A percentile compares a stretch with the other conserved stretches of the same genome.
Evolutionary conservation across 2,113 vertebrate genomes (phyloP).

Genomic region (Pandion haliaetus): DNA sequence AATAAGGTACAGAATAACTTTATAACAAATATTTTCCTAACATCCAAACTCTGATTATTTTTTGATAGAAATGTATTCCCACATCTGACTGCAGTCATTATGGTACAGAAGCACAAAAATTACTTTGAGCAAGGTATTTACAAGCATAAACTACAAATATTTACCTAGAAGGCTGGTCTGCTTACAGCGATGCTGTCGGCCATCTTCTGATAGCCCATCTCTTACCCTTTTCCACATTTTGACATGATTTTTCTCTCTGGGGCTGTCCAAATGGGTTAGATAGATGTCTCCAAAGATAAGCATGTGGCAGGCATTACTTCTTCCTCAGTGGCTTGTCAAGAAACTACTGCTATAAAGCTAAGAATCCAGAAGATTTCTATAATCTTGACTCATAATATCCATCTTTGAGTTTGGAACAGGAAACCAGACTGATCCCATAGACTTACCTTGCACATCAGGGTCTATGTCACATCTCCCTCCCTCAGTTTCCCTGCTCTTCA

Average conservation of each 20-base stretch:
- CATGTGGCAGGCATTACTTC: conserved; percentile 49
- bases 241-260: conserved; percentile 45
- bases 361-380: not conserved
- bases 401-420: not conserved
- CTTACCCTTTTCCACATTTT: not conserved
- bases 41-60: not conserved
- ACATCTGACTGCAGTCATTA: not conserved
- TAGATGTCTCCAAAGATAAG: conserved; percentile 2
- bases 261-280: conserved; percentile 32
- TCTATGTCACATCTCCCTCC: not conserved
- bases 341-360: not conserved
- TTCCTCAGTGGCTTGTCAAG: conserved; percentile 41
- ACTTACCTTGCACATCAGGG: not conserved
- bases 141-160: conserved; percentile 5
- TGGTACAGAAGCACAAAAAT: not conserved
- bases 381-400: not conserved
- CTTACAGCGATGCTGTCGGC: not conserved
- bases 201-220: not conserved
- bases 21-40: not conserved
- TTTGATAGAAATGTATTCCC: not conserved
- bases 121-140: not conserved
- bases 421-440: not conserved
- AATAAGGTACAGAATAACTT: not conserved
- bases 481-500: not conserved
- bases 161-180: conserved; percentile 42